A percentile compares a stretch with the other conserved stretches of the same genome.
Evolutionary conservation across 2,113 vertebrate species (phyloP).

Genomic region (Ictalurus punctatus): DNA sequence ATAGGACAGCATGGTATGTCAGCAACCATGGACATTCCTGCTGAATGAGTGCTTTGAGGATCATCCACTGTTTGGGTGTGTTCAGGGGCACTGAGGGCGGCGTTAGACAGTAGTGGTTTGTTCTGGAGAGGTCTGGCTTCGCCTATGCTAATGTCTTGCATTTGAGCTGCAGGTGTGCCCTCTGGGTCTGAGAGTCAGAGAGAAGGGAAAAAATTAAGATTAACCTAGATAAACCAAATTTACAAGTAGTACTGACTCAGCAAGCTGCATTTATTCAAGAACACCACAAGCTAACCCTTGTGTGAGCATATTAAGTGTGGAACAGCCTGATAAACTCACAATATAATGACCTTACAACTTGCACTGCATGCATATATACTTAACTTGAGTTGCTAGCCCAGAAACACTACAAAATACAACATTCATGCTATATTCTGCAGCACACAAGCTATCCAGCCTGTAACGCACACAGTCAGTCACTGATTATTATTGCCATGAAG

Average conservation of each 20-base stretch:
- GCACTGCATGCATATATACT: too few relatives aligned
- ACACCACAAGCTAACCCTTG: too few relatives aligned
- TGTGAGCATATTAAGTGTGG: background rate
- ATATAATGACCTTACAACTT: background rate
- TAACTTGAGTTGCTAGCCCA: too few relatives aligned
- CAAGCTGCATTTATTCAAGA: background rate
- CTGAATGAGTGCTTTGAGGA: background rate
- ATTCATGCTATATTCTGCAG: background rate
- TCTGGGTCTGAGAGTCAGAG: constrained; percentile 7
- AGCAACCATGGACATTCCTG: constrained; percentile 56
- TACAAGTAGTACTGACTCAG: background rate
- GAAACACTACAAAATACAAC: background rate
- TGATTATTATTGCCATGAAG: too few relatives aligned
- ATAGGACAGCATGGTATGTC: constrained; percentile 74
- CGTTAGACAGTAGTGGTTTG: background rate
- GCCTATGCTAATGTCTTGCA: background rate
- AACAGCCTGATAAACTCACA: background rate
- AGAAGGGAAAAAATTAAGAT: background rate
- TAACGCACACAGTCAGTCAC: too few relatives aligned
- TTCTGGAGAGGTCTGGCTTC: background rate
- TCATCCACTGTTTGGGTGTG: background rate
- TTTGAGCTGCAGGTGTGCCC: constrained; percentile 11
- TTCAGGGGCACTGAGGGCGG: background rate
- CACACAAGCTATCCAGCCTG: too few relatives aligned
- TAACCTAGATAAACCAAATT: background rate